Base-by-base conservation (phyloP, 1,140 invertebrate species). In the Notospermus geniculatus region DNA sequence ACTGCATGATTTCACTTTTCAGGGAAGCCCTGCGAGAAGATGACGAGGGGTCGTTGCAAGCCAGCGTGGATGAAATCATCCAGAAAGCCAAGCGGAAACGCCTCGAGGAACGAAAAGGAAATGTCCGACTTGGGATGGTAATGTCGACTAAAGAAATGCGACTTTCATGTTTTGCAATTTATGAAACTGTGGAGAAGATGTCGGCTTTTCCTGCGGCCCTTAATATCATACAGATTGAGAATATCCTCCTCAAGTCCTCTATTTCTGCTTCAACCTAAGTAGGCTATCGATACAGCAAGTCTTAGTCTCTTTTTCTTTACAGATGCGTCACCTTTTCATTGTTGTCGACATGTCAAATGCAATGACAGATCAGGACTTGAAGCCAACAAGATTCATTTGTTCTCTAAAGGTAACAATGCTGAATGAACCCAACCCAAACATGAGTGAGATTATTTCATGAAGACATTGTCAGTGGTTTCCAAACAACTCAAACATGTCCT, bases 11-110 rank as follows among this genome's bases (percentile, higher is more conserved):
- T 30, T 30, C 22, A 1, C 45, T 54, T 27, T n/a, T 32, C 64
- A 96, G 93, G 94, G 95, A 98, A 83, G 92, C 91, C 41, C 92
- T 98, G 53, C 90, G 92, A 81, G 95, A 98, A 86, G 93, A 97
- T 84, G 91, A 95, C 64, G 89, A 92, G 80, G 95, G 95, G 0
- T 84, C 93, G 61, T 81, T 98, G 62, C 92, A 95, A 75, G 86
- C 90, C 15, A 88, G 91, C 43, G 89, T 97, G 22, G 89, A 91
- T 45, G 93, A 96, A 69, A 91, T 96, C 70, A 90, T 95, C 46
- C 90, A 92, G 71, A 90, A 90, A 78, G 91, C 91, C 0, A 92
- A 92, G 78, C 84, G 91, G 39, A 89, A 90, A 75, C 83, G 90
- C 45, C 86, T 90, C 54, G 75, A 87, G 32, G 86, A 90, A 53